Base-by-base conservation (phyloP, 2,113 vertebrate genomes). In the Cyprinus carpio region DNA sequence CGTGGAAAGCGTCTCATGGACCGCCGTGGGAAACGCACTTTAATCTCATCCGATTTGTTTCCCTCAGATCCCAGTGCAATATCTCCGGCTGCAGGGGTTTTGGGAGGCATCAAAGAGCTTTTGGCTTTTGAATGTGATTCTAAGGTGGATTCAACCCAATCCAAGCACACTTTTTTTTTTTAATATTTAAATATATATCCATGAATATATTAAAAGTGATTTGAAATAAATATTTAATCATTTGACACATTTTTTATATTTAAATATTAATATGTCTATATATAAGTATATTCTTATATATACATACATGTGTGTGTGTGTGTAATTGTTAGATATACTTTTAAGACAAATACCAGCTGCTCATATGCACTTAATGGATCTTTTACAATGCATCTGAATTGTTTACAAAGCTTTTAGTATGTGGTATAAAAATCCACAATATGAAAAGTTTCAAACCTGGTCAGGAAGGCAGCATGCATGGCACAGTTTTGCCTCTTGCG, bases 401-500 rank as follows among this genome's bases (percentile, higher is more conserved):
- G 7, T 9, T 58, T 58, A 58, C 56, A 58, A 69, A 31, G 31
- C 4, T 27, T 5, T 64, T 6, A 8, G n/a, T 9, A 25, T 67
- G 51, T 56, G 6, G 51, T 56, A 29, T 67, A 81, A 67, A 37
- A 56, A 51, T 8, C 71, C 25, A 18, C 54, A 46, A 58, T 37
- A 71, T 23, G 40, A 83, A 82, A 75, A 13, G 40, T 29, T 12
- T 72, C 92, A 58, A 80, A 94, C 91, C 92, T 91, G 85, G 74
- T 43, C 16, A 81, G 40, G 40, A 10, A 75, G 11, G 90, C 82
- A 29, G 89, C 78, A 0, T 84, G 86, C 80, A 78, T 56, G 83
- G 86, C 86, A 31, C 87, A 75, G 64, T 20, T 86, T 23, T 85
- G 89, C 46, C 90, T 91, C 83, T 79, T 93, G 85, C 89, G 71